These are phyloP conservation scores for Scaptomyza flava DNA, from an alignment of 2,888 invertebrate genomes.

Conservation along the genomic window DNA sequence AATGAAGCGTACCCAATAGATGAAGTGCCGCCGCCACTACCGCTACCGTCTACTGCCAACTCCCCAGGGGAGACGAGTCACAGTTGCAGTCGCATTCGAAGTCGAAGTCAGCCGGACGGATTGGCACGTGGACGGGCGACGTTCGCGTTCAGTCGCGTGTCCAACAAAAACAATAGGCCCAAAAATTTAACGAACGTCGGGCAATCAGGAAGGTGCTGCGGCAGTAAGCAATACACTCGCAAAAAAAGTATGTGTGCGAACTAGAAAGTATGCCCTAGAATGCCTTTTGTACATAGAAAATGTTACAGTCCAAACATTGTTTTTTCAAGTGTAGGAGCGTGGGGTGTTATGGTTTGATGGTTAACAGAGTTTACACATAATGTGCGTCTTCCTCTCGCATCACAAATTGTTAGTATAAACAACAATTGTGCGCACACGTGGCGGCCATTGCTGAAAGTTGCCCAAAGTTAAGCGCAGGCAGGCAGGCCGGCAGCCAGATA, in stretches of 20 bases:
- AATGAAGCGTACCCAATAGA: conserved; percentile 44
- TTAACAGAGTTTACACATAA: conserved; percentile 34
- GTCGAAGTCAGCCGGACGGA: conserved; percentile 53
- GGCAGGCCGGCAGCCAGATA: neutral
- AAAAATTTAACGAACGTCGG: conserved; percentile 50
- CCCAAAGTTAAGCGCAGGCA: conserved; percentile 22
- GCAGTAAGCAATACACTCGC: neutral
- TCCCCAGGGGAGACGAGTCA: conserved; percentile 49
- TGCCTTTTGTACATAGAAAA: neutral
- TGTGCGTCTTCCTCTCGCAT: conserved; percentile 62
- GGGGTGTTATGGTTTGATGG: neutral
- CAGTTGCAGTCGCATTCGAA: conserved; percentile 32
- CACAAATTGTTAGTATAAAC: conserved; percentile 84
- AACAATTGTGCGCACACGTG: conserved; percentile 82
- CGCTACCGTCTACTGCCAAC: conserved; percentile 20
- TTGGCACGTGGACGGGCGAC: conserved; percentile 54
- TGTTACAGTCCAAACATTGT: neutral
- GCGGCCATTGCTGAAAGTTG: conserved; percentile 62
- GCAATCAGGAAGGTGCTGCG: conserved; percentile 63
- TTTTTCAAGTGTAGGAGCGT: neutral
- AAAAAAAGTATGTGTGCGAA: neutral
- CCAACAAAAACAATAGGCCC: conserved; percentile 75
- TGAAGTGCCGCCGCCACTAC: conserved; percentile 45
- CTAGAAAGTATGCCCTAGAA: no score
- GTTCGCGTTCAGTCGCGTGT: conserved; percentile 73